These are phyloP conservation scores for Bimastos eiseni DNA, from an alignment of 2,888 invertebrate genomes.

Conservation along the genomic window DNA sequence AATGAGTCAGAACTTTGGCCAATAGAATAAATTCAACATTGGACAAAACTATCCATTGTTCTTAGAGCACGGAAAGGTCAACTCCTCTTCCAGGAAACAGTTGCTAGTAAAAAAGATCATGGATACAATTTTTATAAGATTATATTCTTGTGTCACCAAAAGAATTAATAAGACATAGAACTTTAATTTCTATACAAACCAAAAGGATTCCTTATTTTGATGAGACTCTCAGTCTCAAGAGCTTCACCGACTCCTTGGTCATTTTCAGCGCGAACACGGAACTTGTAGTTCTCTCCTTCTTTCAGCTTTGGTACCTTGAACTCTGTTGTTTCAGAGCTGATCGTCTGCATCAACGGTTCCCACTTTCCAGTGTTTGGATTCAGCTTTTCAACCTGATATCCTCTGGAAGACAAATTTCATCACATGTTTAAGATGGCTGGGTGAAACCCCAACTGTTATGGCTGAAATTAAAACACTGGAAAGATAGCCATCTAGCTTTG, in stretches of 20 bases:
- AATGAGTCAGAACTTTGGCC: too few species aligned
- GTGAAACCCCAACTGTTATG: not conserved
- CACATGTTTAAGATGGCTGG: not conserved
- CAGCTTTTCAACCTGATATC: constrained; percentile 90
- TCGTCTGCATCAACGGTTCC: constrained; percentile 64
- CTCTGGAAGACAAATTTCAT: constrained; percentile 45
- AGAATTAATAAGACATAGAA: too few species aligned
- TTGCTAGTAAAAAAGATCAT: too few species aligned
- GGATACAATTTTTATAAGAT: too few species aligned
- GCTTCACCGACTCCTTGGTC: constrained; percentile 87
- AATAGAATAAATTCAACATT: too few species aligned
- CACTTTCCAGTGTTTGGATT: constrained; percentile 89
- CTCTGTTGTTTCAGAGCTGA: constrained; percentile 51
- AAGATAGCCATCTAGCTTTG: not conserved
- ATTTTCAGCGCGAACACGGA: constrained; percentile 95
- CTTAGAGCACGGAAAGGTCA: too few species aligned
- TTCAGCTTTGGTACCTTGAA: constrained; percentile 75
- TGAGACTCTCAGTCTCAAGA: constrained; percentile 81
- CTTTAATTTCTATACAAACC: constrained; percentile 65
- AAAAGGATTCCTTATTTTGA: constrained; percentile 94
- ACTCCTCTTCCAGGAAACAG: too few species aligned
- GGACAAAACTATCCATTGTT: too few species aligned
- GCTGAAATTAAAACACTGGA: not conserved
- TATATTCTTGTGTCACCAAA: too few species aligned
- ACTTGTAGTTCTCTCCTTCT: constrained; percentile 93